Evolutionary conservation across 1,140 invertebrate genomes (phyloP).

Genomic region (Bombyx mandarina): DNA sequence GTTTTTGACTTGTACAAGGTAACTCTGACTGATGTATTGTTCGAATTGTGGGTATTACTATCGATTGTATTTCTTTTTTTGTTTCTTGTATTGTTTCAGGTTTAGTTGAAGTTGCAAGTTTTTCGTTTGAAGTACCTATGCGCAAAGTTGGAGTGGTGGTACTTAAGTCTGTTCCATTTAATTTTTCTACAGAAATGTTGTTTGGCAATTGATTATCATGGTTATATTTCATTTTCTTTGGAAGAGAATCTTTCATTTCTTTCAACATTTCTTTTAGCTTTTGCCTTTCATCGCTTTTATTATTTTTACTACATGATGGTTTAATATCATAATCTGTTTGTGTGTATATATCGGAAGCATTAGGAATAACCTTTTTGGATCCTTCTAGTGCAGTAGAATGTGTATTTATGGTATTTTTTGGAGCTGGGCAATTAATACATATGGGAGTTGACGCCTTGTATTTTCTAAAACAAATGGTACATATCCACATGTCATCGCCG

Average conservation of each 20-base stretch:
- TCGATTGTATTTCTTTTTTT: too few relatives aligned
- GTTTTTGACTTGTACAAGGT: too few relatives aligned
- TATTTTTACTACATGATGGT: conserved; percentile 13
- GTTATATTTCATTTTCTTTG: conserved; percentile 33
- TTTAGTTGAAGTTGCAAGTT: conserved; percentile 1
- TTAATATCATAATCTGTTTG: conserved; percentile 31
- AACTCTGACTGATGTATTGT: too few relatives aligned
- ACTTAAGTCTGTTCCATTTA: neutral
- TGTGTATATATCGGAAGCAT: conserved; percentile 31
- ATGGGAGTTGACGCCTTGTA: conserved; percentile 32
- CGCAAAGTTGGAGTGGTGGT: conserved; percentile 33
- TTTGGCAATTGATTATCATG: too few relatives aligned
- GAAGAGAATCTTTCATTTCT: conserved; percentile 64
- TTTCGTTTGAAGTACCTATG: conserved; percentile 21
- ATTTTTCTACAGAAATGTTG: too few relatives aligned
- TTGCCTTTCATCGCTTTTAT: conserved; percentile 39
- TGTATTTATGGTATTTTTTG: conserved; percentile 9
- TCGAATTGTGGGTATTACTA: too few relatives aligned
- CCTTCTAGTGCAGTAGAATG: conserved; percentile 7
- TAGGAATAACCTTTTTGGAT: neutral
- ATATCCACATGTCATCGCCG: conserved; percentile 34
- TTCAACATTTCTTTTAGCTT: conserved; percentile 58
- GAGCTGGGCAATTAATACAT: conserved; percentile 37
- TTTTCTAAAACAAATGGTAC: conserved; percentile 45
- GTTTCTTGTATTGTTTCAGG: neutral